A percentile compares a stretch with the other conserved stretches of the same genome.
These are phyloP conservation scores for Carettochelys insculpta DNA, from an alignment of 2,113 vertebrate genomes.

Conservation along the genomic window DNA sequence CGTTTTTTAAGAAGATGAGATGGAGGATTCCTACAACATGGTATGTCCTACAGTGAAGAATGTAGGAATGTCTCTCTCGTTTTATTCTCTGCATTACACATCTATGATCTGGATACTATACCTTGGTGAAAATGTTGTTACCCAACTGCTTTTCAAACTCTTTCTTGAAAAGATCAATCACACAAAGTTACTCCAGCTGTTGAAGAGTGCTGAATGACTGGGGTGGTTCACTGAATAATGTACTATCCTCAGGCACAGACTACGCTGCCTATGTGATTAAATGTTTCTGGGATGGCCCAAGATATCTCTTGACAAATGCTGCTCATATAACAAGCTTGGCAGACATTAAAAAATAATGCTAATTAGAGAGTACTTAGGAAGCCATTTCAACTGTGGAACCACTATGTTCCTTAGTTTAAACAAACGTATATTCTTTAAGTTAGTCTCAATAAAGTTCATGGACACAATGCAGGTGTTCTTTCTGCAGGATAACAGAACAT, in stretches of 20 bases:
- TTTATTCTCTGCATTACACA: background rate
- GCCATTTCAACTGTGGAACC: background rate
- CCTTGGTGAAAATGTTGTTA: background rate
- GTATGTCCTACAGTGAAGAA: background rate
- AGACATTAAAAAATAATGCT: background rate
- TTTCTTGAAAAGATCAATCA: background rate
- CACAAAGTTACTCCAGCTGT: background rate
- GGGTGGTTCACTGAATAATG: background rate
- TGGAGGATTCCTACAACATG: background rate
- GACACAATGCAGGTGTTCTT: background rate
- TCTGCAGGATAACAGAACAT: background rate
- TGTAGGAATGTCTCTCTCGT: background rate
- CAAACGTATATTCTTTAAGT: background rate
- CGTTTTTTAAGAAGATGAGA: background rate
- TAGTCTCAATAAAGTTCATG: background rate
- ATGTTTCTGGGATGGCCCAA: background rate
- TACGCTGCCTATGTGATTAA: background rate
- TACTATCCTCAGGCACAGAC: background rate
- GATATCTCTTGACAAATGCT: background rate
- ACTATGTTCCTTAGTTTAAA: background rate
- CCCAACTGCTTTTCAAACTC: background rate
- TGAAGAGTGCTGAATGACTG: constrained; percentile 7
- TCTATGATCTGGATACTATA: background rate
- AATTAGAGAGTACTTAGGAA: background rate
- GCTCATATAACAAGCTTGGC: background rate